Percentiles rank a stretch among this genome's conserved stretches.
Evolutionary conservation across 35 echinoderm and acorn worm species (phyloP).

Genomic region (Lytechinus pictus): DNA sequence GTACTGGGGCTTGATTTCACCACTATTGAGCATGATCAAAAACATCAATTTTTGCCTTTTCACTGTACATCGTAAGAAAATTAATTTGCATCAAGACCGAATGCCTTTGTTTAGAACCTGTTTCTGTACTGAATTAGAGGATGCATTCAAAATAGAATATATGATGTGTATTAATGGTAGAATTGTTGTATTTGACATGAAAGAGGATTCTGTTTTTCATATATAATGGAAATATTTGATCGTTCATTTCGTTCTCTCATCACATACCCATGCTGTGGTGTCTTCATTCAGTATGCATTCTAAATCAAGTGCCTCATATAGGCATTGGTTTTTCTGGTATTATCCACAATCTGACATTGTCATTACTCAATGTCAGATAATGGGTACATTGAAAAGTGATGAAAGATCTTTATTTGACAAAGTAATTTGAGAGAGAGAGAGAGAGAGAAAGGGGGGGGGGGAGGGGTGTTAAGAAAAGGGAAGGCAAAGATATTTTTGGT

Average conservation of each 20-base stretch:
- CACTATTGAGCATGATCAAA: background rate
- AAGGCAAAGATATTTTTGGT: no score
- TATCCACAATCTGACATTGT: background rate
- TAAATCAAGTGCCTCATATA: background rate
- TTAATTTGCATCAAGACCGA: background rate
- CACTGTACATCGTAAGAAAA: background rate
- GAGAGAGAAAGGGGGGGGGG: no score
- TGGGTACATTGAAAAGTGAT: background rate
- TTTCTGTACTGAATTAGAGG: background rate
- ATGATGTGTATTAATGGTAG: background rate
- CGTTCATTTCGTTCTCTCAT: background rate
- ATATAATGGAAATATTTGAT: background rate
- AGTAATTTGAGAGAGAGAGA: no score
- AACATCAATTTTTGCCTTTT: background rate
- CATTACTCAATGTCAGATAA: background rate
- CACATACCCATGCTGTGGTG: background rate
- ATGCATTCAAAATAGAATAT: background rate
- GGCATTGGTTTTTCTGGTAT: background rate
- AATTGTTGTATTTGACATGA: background rate
- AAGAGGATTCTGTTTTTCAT: background rate
- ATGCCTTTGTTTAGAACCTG: background rate
- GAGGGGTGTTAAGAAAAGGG: no score
- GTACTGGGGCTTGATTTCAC: no score
- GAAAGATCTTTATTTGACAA: background rate
- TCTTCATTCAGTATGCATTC: background rate